phyloP scores from a whole-genome alignment of 2,113 vertebrate genomes.

The Cnemophilus loriae region DNA sequence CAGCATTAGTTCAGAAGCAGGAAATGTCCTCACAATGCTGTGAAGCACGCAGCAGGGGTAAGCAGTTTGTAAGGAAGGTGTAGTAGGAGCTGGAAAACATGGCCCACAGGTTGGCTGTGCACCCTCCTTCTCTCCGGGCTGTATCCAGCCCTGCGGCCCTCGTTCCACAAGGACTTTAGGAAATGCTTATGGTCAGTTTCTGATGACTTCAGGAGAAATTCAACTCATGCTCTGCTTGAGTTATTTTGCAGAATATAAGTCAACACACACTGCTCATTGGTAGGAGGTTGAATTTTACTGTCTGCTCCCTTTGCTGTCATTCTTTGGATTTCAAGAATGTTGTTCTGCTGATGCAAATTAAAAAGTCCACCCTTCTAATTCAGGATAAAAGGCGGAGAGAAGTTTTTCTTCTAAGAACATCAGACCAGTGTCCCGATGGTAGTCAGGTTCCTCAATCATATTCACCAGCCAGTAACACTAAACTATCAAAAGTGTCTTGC shows the following conservation, averaged over 20 bases:
- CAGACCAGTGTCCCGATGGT: not conserved
- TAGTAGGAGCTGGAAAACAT: not conserved
- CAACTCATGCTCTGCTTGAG: not conserved
- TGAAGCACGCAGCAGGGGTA: not conserved
- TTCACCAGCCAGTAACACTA: not conserved
- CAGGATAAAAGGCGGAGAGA: not conserved
- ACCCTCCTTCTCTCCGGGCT: not conserved
- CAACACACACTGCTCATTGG: not conserved
- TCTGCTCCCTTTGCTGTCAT: not conserved
- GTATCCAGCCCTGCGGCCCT: not conserved
- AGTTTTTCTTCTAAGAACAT: not conserved
- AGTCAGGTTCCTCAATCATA: not conserved
- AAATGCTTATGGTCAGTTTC: not conserved
- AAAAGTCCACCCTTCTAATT: not conserved
- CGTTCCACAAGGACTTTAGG: not conserved
- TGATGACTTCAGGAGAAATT: not conserved
- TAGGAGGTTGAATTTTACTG: not conserved
- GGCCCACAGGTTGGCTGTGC: not conserved
- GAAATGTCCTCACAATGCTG: not conserved
- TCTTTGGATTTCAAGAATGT: not conserved
- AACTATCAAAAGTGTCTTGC: not conserved
- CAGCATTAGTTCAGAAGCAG: not conserved
- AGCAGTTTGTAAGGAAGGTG: not conserved
- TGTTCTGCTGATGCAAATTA: not conserved
- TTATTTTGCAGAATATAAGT: not conserved